phyloP scores from a whole-genome alignment of 1,140 invertebrate species.

The Drosophila subpulchrella region DNA sequence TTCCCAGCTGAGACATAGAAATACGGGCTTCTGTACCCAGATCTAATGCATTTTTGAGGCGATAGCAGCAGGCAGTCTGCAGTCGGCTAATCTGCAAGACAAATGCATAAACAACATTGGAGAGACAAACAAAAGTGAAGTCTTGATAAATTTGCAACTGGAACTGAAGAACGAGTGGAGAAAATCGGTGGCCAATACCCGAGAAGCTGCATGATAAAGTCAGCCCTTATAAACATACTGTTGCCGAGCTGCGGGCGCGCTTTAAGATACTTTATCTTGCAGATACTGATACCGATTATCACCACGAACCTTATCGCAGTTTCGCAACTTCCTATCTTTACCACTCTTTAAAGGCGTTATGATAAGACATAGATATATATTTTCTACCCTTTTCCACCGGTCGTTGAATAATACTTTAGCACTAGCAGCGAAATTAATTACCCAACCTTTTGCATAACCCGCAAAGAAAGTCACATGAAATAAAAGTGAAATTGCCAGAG shows the following conservation, averaged over 20 bases:
- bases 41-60: conserved; percentile 58
- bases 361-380: conserved; percentile 23
- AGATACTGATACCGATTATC: conserved; percentile 47
- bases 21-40: conserved; percentile 19
- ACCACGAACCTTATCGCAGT: conserved; percentile 52
- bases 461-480: conserved; percentile 60
- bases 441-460: conserved; percentile 26
- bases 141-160: conserved; percentile 61
- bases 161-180: conserved; percentile 2
- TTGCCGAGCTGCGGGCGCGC: conserved; percentile 49
- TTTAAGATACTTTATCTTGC: conserved; percentile 61
- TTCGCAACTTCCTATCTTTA: conserved; percentile 60
- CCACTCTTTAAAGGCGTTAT: conserved; percentile 5
- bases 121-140: conserved; percentile 39
- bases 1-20: conserved; percentile 24
- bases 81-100: conserved; percentile 58
- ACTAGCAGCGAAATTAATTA: conserved; percentile 17
- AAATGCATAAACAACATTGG: conserved; percentile 64
- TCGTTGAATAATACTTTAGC: background rate
- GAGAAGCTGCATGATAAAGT: conserved; percentile 45
- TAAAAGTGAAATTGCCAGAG: conserved; percentile 65
- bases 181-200: conserved; percentile 20
- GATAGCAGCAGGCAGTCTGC: conserved; percentile 13
- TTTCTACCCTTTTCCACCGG: background rate
- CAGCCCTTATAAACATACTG: conserved; percentile 7